A percentile compares a stretch with the other conserved stretches of the same genome.
phyloP scores from a whole-genome alignment of 1,140 invertebrate species.

The Artemia franciscana region DNA sequence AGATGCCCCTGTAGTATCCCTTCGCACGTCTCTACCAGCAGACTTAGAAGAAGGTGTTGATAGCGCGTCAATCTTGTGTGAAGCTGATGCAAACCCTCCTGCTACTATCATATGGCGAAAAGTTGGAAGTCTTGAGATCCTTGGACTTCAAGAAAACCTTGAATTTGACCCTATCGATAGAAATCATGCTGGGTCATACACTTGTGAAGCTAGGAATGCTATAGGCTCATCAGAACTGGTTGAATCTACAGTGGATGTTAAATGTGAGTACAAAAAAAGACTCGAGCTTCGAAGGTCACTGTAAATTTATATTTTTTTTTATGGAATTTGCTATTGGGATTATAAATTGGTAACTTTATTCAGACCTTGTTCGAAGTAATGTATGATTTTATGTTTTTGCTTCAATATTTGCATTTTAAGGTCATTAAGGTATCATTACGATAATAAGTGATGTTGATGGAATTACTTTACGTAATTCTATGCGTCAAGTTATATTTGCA shows the following conservation, averaged over 20 bases:
- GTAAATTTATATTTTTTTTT: no score
- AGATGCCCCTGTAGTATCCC: constrained; percentile 49
- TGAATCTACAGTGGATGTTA: constrained; percentile 54
- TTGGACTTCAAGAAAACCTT: constrained; percentile 30
- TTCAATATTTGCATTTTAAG: no score
- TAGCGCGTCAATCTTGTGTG: constrained; percentile 45
- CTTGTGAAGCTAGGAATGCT: constrained; percentile 54
- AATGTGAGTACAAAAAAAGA: constrained; percentile 44
- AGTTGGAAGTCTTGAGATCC: constrained; percentile 23
- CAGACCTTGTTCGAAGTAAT: no score
- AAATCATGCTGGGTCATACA: constrained; percentile 45
- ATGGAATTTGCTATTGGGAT: no score
- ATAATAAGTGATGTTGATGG: no score
- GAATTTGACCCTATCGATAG: constrained; percentile 38
- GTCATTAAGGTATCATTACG: no score
- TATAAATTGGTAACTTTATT: no score
- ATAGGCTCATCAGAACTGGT: constrained; percentile 52
- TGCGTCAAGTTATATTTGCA: no score
- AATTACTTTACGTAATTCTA: no score
- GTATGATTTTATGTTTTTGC: no score
- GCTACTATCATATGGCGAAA: constrained; percentile 57
- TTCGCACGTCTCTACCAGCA: constrained; percentile 38
- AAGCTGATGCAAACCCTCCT: constrained; percentile 60
- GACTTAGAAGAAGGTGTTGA: constrained; percentile 61
- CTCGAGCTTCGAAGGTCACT: no score